A percentile compares a stretch with the other conserved stretches of the same genome.
Evolutionary conservation across 2,113 vertebrate genomes (phyloP).

Genomic region (Solea senegalensis): DNA sequence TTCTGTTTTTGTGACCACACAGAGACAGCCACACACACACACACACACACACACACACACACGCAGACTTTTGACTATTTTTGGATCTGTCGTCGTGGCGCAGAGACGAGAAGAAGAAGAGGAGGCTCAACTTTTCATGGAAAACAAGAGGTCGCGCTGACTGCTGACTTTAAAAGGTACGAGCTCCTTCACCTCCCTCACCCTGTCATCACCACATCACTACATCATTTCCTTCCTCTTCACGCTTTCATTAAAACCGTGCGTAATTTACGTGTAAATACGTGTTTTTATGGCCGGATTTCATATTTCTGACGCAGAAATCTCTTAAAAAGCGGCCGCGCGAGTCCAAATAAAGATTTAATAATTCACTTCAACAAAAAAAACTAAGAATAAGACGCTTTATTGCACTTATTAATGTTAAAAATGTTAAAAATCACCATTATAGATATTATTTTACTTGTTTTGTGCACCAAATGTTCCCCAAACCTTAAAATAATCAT

Average conservation of each 20-base stretch:
- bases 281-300: constrained; percentile 7
- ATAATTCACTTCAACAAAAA: too few species aligned
- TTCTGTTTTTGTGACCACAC: background rate
- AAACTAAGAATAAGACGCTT: too few species aligned
- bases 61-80: constrained; percentile 39
- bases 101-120: constrained; percentile 65
- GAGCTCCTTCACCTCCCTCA: background rate
- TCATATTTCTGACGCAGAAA: constrained; percentile 39
- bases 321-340: too few species aligned
- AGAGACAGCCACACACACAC: background rate
- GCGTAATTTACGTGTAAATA: constrained; percentile 5
- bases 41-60: too few species aligned
- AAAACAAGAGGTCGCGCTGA: constrained; percentile 76
- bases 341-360: too few species aligned
- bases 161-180: constrained; percentile 83
- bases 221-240: background rate
- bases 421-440: too few species aligned
- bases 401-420: too few species aligned
- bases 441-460: too few species aligned
- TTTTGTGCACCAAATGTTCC: background rate
- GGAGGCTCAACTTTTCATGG: constrained; percentile 83
- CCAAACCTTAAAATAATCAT: too few species aligned
- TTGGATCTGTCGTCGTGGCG: constrained; percentile 77
- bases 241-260: background rate
- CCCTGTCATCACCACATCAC: background rate